Percentiles rank a stretch among this genome's conserved stretches.
phyloP scores from a whole-genome alignment of 1,140 invertebrate genomes.

The Adelges cooleyi region DNA sequence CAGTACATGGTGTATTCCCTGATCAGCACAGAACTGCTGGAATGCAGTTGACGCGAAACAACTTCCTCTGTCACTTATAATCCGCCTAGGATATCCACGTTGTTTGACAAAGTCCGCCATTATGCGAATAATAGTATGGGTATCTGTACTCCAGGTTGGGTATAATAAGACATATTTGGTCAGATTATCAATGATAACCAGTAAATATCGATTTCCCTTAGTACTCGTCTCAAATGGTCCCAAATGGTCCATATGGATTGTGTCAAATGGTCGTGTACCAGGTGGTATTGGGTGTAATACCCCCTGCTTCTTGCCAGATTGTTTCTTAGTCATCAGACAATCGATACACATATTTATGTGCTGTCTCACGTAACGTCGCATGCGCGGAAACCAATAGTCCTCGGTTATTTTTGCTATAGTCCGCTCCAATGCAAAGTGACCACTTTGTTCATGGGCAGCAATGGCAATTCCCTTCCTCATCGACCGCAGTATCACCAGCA shows the following conservation, averaged over 20 bases:
- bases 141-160: neutral
- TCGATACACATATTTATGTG: too few species aligned
- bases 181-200: too few species aligned
- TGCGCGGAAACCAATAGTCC: too few species aligned
- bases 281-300: too few species aligned
- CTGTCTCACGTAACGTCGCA: too few species aligned
- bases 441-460: too few species aligned
- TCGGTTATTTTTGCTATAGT: too few species aligned
- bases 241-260: too few species aligned
- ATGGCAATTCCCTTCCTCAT: slow-evolving; percentile 1
- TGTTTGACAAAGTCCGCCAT: neutral
- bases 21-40: neutral
- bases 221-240: neutral
- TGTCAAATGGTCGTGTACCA: too few species aligned
- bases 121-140: neutral
- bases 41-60: neutral
- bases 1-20: neutral
- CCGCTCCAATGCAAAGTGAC: too few species aligned
- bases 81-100: neutral
- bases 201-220: neutral
- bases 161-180: neutral
- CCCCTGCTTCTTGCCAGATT: neutral
- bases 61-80: too few species aligned
- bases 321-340: too few species aligned
- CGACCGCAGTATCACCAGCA: neutral